Conservation (phyloP, 1,140 invertebrate species). For the Ruditapes philippinarum region DNA sequence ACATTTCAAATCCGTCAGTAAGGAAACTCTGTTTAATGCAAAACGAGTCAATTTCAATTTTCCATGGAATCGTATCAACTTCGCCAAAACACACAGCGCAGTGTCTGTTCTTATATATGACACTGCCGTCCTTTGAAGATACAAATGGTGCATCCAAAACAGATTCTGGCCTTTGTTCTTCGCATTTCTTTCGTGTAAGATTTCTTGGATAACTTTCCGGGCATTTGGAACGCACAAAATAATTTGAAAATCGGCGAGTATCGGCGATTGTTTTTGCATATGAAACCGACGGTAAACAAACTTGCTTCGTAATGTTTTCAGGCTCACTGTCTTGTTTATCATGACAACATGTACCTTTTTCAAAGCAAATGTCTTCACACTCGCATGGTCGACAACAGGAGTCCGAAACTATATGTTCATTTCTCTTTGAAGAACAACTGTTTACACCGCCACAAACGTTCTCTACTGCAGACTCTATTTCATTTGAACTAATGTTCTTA, state of each 20-base stretch:
- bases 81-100: not conserved
- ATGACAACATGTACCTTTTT: not conserved
- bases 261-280: not conserved
- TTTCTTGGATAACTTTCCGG: not conserved
- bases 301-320: not conserved
- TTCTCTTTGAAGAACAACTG: not conserved
- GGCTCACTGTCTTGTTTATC: not conserved
- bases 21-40: not conserved
- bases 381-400: not conserved
- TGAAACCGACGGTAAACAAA: not conserved
- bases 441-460: not conserved
- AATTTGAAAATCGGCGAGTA: not conserved
- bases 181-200: not conserved
- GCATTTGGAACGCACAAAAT: not conserved
- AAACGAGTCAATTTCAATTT: not conserved
- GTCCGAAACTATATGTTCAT: not conserved
- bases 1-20: not conserved
- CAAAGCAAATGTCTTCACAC: not conserved
- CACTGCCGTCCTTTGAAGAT: not conserved
- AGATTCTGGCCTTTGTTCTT: not conserved
- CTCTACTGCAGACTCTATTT: not conserved
- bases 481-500: not conserved
- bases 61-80: not conserved
- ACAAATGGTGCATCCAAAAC: not conserved
- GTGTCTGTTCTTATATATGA: not conserved